These are phyloP conservation scores for Drosophila ercepeae DNA, from an alignment of 1,140 invertebrate genomes.

Conservation along the genomic window DNA sequence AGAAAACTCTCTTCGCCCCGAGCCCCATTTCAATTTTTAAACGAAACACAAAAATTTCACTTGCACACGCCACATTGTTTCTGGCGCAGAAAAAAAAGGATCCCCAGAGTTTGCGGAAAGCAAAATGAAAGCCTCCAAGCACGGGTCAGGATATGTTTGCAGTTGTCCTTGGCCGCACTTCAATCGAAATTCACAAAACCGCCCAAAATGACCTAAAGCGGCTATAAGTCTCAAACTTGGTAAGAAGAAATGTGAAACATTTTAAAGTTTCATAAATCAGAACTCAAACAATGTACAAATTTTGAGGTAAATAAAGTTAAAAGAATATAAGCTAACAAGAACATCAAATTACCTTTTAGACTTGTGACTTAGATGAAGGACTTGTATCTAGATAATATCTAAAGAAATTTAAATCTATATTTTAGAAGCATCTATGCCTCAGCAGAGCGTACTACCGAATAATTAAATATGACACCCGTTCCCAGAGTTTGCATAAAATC, in stretches of 20 bases:
- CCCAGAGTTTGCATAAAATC: neutral
- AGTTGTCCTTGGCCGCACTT: slow-evolving; percentile 2
- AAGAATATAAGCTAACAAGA: too few species aligned
- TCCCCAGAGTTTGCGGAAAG: neutral
- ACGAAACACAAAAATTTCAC: slow-evolving; percentile 5
- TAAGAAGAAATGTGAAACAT: slow-evolving; percentile 1
- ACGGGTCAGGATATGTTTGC: neutral
- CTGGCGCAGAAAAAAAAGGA: neutral
- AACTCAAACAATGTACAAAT: neutral
- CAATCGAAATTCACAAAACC: slow-evolving; percentile 1
- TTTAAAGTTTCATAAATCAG: slow-evolving; percentile 4
- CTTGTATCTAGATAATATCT: too few species aligned
- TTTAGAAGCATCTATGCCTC: too few species aligned
- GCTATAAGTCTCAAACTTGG: neutral
- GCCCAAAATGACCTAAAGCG: neutral
- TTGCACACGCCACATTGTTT: slow-evolving; percentile 1
- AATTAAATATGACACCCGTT: neutral
- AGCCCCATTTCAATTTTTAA: slow-evolving; percentile 1
- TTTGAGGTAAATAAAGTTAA: neutral
- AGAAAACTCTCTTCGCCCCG: neutral
- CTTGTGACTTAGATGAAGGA: too few species aligned
- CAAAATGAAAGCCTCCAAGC: neutral
- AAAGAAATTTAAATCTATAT: too few species aligned
- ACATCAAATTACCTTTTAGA: too few species aligned
- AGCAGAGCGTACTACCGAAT: neutral